Conservation (phyloP, 2,888 invertebrate genomes). For the Cotesia congregata region DNA sequence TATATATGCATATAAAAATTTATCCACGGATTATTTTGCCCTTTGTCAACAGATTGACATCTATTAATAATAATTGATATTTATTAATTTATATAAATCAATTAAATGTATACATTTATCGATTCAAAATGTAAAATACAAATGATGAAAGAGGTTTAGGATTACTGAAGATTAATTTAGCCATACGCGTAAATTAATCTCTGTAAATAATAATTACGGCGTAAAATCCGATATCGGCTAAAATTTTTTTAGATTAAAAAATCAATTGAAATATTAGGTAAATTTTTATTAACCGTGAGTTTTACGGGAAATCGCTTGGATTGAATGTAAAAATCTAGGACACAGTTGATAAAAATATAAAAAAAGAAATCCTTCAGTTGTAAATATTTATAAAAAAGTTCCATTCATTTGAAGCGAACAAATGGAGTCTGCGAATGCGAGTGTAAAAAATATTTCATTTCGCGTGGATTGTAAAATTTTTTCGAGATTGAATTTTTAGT, state of each 20-base stretch:
- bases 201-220: too few relatives aligned
- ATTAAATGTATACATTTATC: too few relatives aligned
- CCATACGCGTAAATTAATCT: too few relatives aligned
- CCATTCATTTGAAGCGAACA: not conserved
- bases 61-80: too few relatives aligned
- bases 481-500: not conserved
- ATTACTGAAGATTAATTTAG: too few relatives aligned
- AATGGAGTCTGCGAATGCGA: not conserved
- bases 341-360: not conserved
- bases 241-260: constrained; percentile 21
- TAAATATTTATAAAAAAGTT: not conserved
- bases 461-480: not conserved
- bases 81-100: too few relatives aligned
- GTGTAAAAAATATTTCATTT: not conserved
- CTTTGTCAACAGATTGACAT: too few relatives aligned
- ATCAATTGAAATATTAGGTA: not conserved
- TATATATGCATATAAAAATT: too few relatives aligned
- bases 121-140: too few relatives aligned
- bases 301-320: not conserved
- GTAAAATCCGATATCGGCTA: not conserved
- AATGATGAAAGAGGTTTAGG: too few relatives aligned
- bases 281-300: not conserved
- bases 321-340: not conserved
- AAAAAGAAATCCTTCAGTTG: not conserved
- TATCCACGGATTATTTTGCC: too few relatives aligned